Conservation (phyloP, 2,113 vertebrate genomes). For the Lasiurus borealis region DNA sequence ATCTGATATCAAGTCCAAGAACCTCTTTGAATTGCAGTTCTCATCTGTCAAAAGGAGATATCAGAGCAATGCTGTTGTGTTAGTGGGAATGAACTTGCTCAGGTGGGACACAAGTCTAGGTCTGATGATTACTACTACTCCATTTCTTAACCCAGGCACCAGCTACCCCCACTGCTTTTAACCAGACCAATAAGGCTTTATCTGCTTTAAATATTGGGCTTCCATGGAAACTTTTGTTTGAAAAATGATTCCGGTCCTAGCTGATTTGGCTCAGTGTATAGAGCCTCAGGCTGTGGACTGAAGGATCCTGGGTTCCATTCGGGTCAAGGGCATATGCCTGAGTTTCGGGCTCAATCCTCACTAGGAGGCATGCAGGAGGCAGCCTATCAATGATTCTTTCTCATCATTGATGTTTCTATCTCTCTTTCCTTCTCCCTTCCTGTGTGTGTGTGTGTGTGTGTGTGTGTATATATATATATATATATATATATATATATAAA, state of each 20-base stretch:
- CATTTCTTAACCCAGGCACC: not conserved
- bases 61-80: not conserved
- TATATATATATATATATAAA: too few relatives aligned
- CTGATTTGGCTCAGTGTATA: too few relatives aligned
- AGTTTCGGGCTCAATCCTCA: too few relatives aligned
- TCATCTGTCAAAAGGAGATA: not conserved
- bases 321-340: too few relatives aligned
- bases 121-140: not conserved
- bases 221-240: not conserved
- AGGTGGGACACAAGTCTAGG: not conserved
- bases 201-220: not conserved
- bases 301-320: too few relatives aligned
- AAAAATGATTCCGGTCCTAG: not conserved
- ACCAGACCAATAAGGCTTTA: not conserved
- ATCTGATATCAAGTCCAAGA: not conserved
- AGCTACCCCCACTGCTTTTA: not conserved
- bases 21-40: not conserved
- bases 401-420: too few relatives aligned
- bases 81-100: not conserved
- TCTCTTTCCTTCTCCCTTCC: too few relatives aligned
- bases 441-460: too few relatives aligned
- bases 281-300: too few relatives aligned
- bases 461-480: too few relatives aligned
- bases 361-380: too few relatives aligned
- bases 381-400: too few relatives aligned